Base-by-base conservation (phyloP, 2,888 invertebrate species). In the Bugulina stolonifera region DNA sequence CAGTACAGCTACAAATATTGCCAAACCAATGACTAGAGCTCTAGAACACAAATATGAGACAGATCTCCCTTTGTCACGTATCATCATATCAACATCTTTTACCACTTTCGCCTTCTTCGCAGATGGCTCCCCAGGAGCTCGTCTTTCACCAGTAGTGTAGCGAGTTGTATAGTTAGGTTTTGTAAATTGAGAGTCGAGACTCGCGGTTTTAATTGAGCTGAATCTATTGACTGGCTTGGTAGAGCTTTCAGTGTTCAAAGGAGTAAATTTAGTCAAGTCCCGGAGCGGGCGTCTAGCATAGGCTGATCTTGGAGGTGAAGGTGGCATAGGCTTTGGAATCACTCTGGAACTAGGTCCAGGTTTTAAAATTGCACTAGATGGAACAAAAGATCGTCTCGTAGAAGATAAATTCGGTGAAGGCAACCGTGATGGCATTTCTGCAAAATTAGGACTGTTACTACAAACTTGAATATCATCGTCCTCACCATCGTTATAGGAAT, bases 321-420 rank as follows among this genome's bases (percentile, higher is more conserved):
- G 34, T 10, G 64, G 64, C 22, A 32, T 10, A 5, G 64, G 64
- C n/a, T 64, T 64, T 18, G 25, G 25, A 57, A 18, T 23, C 25
- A 3, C 23, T 64, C 25, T 22, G 32, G 32, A 64, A 32, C 3
- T 14, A 43, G 43, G 5, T 43, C 43, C 43, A 43, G 43, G 18
- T 43, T 5, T 43, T 43, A 18, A 10, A 22, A 57, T n/a, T 14
- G 57, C 10, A 57, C 32, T 32, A 14, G 64, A n/a, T 14, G 64
- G 64, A 2, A 64, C 64, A 32, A 64, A 64, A 14, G 64, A 64
- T 10, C 64, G 64, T 5, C 64, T 22, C 2, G 64, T 64, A 29
- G 64, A 64, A 29, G 64, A 64, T 18, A 64, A 34, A n/a, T 64
- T 64, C 5, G 64, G 64, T 25, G 64, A 64, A 29, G 64, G 32